Percentiles rank a stretch among this genome's conserved stretches.
Evolutionary conservation across 2,888 invertebrate species (phyloP).

Genomic region (Macrophya alboannulata): DNA sequence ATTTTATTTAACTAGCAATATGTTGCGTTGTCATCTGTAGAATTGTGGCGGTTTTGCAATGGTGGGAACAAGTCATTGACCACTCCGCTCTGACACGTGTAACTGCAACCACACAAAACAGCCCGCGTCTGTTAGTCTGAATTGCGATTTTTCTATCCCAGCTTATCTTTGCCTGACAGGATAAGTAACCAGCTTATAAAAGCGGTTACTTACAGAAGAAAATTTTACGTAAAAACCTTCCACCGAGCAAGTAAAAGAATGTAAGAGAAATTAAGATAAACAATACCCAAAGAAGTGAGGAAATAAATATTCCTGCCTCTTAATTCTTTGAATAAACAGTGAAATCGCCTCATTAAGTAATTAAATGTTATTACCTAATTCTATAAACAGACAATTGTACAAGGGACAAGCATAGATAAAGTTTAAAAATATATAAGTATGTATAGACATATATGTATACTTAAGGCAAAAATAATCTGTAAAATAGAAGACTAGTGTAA

Average conservation of each 20-base stretch:
- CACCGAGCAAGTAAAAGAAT: not conserved
- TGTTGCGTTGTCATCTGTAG: slow-evolving; percentile 64
- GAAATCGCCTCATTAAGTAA: not conserved
- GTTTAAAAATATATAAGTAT: no score
- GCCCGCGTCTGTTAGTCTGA: slow-evolving; percentile 68
- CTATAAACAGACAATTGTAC: not conserved
- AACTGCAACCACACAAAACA: slow-evolving; percentile 90
- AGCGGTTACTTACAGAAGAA: not conserved
- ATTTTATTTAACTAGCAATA: slow-evolving; percentile 34
- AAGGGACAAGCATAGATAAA: not conserved
- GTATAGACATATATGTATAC: not conserved
- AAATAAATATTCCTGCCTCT: not conserved
- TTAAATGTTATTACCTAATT: not conserved
- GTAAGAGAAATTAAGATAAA: not conserved
- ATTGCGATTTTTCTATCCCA: not conserved
- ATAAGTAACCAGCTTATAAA: not conserved
- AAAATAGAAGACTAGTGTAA: not conserved
- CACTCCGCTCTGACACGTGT: slow-evolving; percentile 95
- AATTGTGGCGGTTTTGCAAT: slow-evolving; percentile 76
- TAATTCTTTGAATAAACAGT: not conserved
- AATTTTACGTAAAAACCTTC: slow-evolving; percentile 9
- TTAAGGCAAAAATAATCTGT: slow-evolving; percentile 39
- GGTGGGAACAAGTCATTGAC: slow-evolving; percentile 96
- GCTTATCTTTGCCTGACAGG: slow-evolving; percentile 14
- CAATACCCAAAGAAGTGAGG: not conserved